Evolutionary conservation across 2,888 invertebrate genomes (phyloP).

Genomic region (Chromoteleia sp.): DNA sequence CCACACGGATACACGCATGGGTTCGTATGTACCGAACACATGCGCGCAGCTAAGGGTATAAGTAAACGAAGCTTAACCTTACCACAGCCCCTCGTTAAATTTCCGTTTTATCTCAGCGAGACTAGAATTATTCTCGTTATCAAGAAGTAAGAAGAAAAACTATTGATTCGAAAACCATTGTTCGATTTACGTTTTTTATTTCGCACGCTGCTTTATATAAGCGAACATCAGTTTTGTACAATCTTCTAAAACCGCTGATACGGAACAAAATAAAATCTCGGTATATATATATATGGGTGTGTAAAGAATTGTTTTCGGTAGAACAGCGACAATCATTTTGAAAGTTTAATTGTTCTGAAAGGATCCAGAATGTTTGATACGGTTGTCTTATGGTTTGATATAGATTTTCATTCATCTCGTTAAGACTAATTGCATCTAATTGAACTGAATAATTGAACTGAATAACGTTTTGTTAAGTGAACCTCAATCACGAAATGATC

Average conservation of each 20-base stretch:
- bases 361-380: background rate
- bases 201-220: slow-evolving; percentile 34
- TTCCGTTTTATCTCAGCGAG: slow-evolving; percentile 78
- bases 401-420: slow-evolving; percentile 24
- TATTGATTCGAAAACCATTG: slow-evolving; percentile 61
- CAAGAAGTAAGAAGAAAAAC: slow-evolving; percentile 73
- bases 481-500: slow-evolving; percentile 15
- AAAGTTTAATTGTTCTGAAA: slow-evolving; percentile 28
- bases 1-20: slow-evolving; percentile 12
- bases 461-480: slow-evolving; percentile 13
- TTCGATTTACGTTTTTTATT: slow-evolving; percentile 43
- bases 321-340: slow-evolving; percentile 25
- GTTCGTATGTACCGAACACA: slow-evolving; percentile 16
- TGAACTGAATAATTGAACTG: slow-evolving; percentile 25
- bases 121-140: slow-evolving; percentile 71
- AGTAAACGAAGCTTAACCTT: slow-evolving; percentile 75
- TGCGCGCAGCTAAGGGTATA: slow-evolving; percentile 52
- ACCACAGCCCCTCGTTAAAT: slow-evolving; percentile 80
- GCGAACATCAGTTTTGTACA: slow-evolving; percentile 43
- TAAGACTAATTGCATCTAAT: slow-evolving; percentile 27
- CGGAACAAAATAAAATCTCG: slow-evolving; percentile 11
- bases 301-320: slow-evolving; percentile 18
- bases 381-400: slow-evolving; percentile 20
- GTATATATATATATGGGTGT: too few species aligned
- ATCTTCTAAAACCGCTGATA: background rate